Evolutionary conservation across 1,140 invertebrate genomes (phyloP), one percentile per base, ranked within the genome.

Genomic region (Temnothorax longispinosus): DNA sequence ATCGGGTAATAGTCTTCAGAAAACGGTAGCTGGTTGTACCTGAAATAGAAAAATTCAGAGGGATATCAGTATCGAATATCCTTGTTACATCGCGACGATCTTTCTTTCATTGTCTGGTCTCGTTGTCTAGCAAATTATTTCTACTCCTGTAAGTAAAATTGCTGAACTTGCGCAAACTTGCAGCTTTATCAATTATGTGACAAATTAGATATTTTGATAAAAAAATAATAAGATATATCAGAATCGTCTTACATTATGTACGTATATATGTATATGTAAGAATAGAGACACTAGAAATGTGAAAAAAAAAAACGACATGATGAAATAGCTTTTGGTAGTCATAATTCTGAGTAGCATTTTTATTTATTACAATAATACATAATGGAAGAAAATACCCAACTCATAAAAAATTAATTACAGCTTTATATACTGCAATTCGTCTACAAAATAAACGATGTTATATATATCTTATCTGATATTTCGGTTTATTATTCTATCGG

Each of bases 41-140:
- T 95, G 94, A 91, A 95, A 95, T 92, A 80, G 92, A 92, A 93
- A 95, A 95, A 92, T 93, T 92, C 89, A 92, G 86, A 91, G 74
- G 86, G 88, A 89, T 89, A 91, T 94, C 89, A 93, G 91, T 91
- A 87, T 81, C 88, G 74, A 54, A 78, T 56, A 35, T 86, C 75
- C 80, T 92, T 50, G 60, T 41, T 78, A 35, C 3, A 50, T 58
- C 15, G 56, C 56, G 15, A 75, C 38, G 10, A 69, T 84, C 82
- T 86, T 88, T 87, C 84, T 71, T 88, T 82, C 85, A 58, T 84
- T 72, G 54, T 67, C 56, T 58, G 76, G 38, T 85, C 82, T 81
- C 87, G 82, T 67, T 44, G 76, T 69, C 35, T 87, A 69, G 76
- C 21, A 75, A 67, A 81, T 72, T 89, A 90, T 72, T 69, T 89